Evolutionary conservation across 2,113 vertebrate species (phyloP).

Genomic region (Zosterops borbonicus): DNA sequence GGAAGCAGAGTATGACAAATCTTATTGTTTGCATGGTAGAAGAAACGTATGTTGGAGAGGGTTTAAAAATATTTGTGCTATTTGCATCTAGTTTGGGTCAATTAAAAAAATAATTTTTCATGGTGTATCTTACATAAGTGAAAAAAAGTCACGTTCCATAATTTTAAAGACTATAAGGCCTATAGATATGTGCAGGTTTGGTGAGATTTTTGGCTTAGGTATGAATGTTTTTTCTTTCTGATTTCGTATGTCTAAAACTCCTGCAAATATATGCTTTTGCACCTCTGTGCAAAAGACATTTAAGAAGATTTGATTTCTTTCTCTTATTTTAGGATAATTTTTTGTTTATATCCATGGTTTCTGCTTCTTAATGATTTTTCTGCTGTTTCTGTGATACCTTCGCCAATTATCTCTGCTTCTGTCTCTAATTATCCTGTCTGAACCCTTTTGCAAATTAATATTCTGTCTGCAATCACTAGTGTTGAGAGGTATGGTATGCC

Average conservation of each 20-base stretch:
- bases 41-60: not conserved
- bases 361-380: not conserved
- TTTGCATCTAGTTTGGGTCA: not conserved
- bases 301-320: not conserved
- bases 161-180: not conserved
- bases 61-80: not conserved
- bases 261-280: not conserved
- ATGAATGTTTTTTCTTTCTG: not conserved
- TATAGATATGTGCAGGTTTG: not conserved
- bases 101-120: not conserved
- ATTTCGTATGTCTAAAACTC: not conserved
- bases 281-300: not conserved
- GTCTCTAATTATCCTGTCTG: not conserved
- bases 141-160: not conserved
- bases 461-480: not conserved
- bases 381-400: not conserved
- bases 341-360: not conserved
- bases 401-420: not conserved
- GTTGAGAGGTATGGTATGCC: not conserved
- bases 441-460: not conserved
- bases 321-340: not conserved
- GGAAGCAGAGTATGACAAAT: accelerated
- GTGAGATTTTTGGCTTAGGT: not conserved
- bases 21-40: not conserved
- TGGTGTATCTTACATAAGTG: accelerated